A percentile compares a stretch with the other conserved stretches of the same genome.
phyloP scores from a whole-genome alignment of 1,140 invertebrate genomes.

The Amyelois transitella region DNA sequence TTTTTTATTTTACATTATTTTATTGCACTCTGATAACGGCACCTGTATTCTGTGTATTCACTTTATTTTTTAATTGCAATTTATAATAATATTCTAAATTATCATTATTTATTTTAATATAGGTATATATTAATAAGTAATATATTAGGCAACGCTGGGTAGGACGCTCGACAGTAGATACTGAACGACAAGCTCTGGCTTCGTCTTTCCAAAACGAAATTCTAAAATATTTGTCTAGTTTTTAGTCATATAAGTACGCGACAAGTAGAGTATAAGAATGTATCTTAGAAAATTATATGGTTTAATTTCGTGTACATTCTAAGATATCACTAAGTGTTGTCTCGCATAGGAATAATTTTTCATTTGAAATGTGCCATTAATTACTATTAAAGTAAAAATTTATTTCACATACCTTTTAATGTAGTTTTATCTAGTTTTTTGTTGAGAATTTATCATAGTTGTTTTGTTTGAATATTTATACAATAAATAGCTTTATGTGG shows the following conservation, averaged over 20 bases:
- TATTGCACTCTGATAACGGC: slow-evolving; percentile 27
- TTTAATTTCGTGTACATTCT: background rate
- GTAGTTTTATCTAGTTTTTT: no score
- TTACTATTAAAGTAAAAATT: no score
- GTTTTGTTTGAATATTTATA: background rate
- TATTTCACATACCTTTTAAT: no score
- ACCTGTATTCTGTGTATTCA: slow-evolving; percentile 34
- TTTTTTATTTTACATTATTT: background rate
- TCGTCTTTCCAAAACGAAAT: slow-evolving; percentile 64
- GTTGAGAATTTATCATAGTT: background rate
- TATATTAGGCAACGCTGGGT: slow-evolving; percentile 14
- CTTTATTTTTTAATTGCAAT: slow-evolving; percentile 32
- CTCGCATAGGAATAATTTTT: no score
- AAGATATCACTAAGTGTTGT: background rate
- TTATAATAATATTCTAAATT: slow-evolving; percentile 29
- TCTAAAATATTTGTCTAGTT: slow-evolving; percentile 63
- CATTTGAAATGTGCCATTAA: no score
- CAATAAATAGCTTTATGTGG: background rate
- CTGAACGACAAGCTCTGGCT: slow-evolving; percentile 20
- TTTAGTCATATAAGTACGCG: slow-evolving; percentile 42
- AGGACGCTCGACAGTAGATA: slow-evolving; percentile 35
- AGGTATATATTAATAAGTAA: slow-evolving; percentile 3
- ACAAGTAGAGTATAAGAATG: slow-evolving; percentile 19
- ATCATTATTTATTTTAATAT: slow-evolving; percentile 5
- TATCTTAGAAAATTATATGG: background rate